Evolutionary conservation across 2,888 invertebrate genomes (phyloP).

Genomic region (Geophilus truncorum): DNA sequence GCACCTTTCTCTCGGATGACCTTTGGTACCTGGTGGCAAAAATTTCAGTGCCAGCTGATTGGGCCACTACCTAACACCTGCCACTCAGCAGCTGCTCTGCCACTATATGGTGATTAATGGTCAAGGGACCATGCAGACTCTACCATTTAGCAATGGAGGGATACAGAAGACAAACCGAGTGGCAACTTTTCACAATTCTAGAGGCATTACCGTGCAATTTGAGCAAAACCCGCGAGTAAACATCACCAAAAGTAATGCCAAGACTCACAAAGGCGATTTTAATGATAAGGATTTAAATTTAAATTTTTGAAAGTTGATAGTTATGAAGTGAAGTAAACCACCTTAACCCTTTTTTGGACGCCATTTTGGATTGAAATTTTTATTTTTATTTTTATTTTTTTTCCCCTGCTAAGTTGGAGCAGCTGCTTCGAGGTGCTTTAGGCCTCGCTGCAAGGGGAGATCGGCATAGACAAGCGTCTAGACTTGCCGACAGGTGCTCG

Average conservation of each 20-base stretch:
- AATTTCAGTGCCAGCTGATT: slow-evolving; percentile 31
- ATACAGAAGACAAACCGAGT: not conserved
- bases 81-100: slow-evolving; percentile 32
- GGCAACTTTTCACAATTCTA: not conserved
- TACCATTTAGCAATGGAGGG: not conserved
- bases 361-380: not conserved
- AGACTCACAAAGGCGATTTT: not conserved
- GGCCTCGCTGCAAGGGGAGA: not conserved
- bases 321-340: not conserved
- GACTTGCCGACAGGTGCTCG: not conserved
- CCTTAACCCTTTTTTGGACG: not conserved
- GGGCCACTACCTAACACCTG: slow-evolving; percentile 32
- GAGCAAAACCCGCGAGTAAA: not conserved
- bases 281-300: not conserved
- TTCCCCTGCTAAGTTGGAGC: not conserved
- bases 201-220: not conserved
- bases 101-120: slow-evolving; percentile 33
- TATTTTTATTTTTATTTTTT: not conserved
- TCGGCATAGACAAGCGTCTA: not conserved
- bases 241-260: no score
- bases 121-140: slow-evolving; percentile 28
- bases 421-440: not conserved
- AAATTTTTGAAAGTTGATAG: not conserved
- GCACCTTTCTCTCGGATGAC: not conserved
- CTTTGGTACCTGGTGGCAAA: slow-evolving; percentile 20